These are phyloP conservation scores for Ichneumon xanthorius DNA, from an alignment of 2,888 invertebrate species.

Conservation along the genomic window DNA sequence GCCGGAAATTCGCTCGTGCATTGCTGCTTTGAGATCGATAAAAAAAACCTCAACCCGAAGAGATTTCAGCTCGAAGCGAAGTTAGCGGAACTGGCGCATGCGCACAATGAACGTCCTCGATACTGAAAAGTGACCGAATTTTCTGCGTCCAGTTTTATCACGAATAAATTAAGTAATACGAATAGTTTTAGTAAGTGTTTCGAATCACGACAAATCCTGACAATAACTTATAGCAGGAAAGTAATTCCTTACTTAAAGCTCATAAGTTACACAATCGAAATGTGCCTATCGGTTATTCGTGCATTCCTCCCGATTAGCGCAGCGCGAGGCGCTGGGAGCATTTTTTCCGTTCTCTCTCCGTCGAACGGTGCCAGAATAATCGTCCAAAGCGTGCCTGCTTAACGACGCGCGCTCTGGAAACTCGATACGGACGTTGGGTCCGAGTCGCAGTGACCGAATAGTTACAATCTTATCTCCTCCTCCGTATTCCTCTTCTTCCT, in stretches of 20 bases:
- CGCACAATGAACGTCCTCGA: neutral
- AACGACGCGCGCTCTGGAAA: slow-evolving; percentile 17
- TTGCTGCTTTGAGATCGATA: neutral
- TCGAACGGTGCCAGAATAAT: slow-evolving; percentile 22
- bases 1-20: neutral
- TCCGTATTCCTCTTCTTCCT: neutral
- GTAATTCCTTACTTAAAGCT: neutral
- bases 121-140: neutral
- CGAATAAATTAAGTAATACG: neutral
- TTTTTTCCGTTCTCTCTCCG: neutral
- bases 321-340: neutral
- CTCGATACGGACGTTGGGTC: slow-evolving; percentile 5
- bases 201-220: neutral
- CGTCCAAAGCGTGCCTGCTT: slow-evolving; percentile 17
- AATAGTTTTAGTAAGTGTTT: slow-evolving; percentile 3
- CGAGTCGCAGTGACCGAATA: neutral
- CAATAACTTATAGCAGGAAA: neutral
- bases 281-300: neutral
- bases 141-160: neutral
- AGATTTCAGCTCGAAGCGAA: neutral
- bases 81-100: neutral
- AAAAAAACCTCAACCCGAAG: neutral
- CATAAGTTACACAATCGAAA: neutral
- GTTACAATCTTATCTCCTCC: neutral
- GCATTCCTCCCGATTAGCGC: slow-evolving; percentile 2